Evolutionary conservation across 2,888 invertebrate species (phyloP).

Genomic region (Mongoloraphidia duomilia): DNA sequence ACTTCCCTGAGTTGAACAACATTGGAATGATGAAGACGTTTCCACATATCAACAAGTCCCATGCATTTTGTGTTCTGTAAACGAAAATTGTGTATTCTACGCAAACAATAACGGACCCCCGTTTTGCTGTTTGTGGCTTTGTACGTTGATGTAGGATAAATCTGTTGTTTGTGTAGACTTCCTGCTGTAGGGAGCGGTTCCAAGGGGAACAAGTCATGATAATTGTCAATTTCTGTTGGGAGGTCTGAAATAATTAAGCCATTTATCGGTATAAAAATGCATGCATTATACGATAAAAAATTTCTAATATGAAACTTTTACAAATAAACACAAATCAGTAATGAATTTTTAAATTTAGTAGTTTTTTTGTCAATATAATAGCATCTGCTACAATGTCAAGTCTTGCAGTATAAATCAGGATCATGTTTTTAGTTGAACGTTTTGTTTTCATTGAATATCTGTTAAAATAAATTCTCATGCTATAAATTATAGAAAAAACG

Average conservation of each 20-base stretch:
- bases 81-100: constrained; percentile 77
- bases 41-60: constrained; percentile 83
- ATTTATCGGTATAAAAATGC: no score
- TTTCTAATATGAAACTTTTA: background rate
- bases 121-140: constrained; percentile 80
- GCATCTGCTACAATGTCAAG: no score
- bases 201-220: constrained; percentile 73
- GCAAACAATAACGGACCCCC: constrained; percentile 71
- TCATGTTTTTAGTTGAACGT: no score
- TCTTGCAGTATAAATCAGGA: no score
- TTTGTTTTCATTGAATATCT: no score
- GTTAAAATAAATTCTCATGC: no score
- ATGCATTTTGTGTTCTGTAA: constrained; percentile 73
- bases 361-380: no score
- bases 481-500: no score
- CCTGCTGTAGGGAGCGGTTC: constrained; percentile 47
- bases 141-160: constrained; percentile 71
- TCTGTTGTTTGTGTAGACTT: constrained; percentile 46
- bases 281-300: no score
- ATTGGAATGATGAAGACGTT: constrained; percentile 88
- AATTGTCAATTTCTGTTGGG: constrained; percentile 81
- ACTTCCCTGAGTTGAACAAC: constrained; percentile 84
- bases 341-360: no score
- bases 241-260: constrained; percentile 37
- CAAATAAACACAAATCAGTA: no score